Evolutionary conservation across 2,113 vertebrate genomes (phyloP), one percentile per base, ranked within the genome.

Genomic region (Orientallactaga bullata): DNA sequence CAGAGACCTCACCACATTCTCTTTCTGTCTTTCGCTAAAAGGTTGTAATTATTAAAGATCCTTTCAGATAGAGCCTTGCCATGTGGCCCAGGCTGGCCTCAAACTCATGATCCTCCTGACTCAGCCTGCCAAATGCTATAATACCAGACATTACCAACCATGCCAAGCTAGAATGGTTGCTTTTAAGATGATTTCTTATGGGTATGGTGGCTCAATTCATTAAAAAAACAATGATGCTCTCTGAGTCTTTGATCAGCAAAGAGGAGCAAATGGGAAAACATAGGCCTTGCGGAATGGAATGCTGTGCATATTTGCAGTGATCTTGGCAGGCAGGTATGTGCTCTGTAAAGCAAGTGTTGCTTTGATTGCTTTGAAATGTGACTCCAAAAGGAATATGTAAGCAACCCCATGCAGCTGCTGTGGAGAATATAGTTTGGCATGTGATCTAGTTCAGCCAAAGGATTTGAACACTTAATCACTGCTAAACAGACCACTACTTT

Each of bases 311-410:
- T 89, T 92, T 93, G 23, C 24, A 86, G 85, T 51, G 18, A 76
- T 20, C 5, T 77, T 51, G 83, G 32, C 11, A 77, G 51, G 42
- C 60, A 74, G 21, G 23, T 15, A 81, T 85, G 42, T 73, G 32
- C 51, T 87, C 65, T 69, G 35, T 78, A 85, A 85, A 92, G 4
- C 10, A 72, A 94, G 42, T 37, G 51, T 69, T 84, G 23, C 18
- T 85, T 88, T 92, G 55, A 78, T 69, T 86, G 18, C 20, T 84
- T 90, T 92, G 58, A 55, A 28, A 77, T 35, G 23, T 35, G 42
- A 35, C 32, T 88, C 65, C 73, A 80, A 93, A 78, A 72, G 61
- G 24, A 84, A 82, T 92, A 32, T 96, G 21, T 84, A 84, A 89
- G 83, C 39, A 81, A 61, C 55, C 16, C 39, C 39, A 85, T 24